Conservation (phyloP, 2,797 vertebrate species). For the Pelodytes ibericus region DNA sequence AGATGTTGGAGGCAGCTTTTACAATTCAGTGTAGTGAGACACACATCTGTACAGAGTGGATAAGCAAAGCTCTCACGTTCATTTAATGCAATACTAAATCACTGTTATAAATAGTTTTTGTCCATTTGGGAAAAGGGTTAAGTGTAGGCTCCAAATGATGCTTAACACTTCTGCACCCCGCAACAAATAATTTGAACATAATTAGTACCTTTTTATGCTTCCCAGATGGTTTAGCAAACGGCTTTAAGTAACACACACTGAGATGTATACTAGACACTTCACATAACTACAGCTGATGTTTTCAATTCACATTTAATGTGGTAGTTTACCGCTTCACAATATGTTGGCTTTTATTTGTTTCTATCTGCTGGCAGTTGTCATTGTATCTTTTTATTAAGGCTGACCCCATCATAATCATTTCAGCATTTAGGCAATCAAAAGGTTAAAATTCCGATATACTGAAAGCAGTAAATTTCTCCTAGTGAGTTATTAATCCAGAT, state of each 20-base stretch:
- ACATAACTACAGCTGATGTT: constrained; percentile 21
- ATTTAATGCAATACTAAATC: constrained; percentile 49
- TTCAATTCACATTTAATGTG: constrained; percentile 15
- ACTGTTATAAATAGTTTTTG: constrained; percentile 44
- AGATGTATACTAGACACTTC: constrained; percentile 19
- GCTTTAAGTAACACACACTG: constrained; percentile 22
- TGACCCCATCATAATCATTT: too few species aligned
- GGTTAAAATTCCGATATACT: too few species aligned
- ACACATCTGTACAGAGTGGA: constrained; percentile 31
- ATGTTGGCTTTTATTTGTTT: background rate
- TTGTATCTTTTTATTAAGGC: too few species aligned
- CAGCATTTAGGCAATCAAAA: too few species aligned
- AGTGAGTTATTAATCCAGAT: too few species aligned
- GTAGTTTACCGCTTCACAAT: constrained; percentile 18
- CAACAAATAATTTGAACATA: constrained; percentile 45
- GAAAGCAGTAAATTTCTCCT: too few species aligned
- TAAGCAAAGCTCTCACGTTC: constrained; percentile 44
- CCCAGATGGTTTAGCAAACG: constrained; percentile 29
- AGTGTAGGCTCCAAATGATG: constrained; percentile 41
- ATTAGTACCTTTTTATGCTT: constrained; percentile 48
- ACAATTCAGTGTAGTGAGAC: constrained; percentile 33
- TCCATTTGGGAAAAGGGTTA: constrained; percentile 48
- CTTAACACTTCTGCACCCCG: constrained; percentile 46
- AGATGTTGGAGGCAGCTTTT: constrained; percentile 48
- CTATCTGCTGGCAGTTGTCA: too few species aligned